Evolutionary conservation across 2,888 invertebrate genomes (phyloP).

Genomic region (Aspidiotus rigidus): DNA sequence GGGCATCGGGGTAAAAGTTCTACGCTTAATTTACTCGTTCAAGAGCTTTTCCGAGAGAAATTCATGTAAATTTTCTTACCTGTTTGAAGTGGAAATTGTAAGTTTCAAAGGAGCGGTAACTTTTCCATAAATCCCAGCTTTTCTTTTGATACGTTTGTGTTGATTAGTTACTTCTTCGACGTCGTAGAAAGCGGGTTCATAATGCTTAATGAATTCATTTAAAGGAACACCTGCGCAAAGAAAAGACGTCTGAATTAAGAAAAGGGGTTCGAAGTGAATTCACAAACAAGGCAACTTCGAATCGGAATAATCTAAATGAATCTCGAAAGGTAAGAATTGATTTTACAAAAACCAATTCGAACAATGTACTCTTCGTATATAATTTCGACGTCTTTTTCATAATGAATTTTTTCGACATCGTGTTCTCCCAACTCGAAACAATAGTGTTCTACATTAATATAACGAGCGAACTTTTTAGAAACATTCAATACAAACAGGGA

Average conservation of each 20-base stretch:
- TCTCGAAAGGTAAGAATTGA: no score
- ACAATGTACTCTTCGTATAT: no score
- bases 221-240: slow-evolving; percentile 53
- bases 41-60: no score
- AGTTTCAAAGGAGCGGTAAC: slow-evolving; percentile 24
- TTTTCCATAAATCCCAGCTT: slow-evolving; percentile 36
- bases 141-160: slow-evolving; percentile 45
- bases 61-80: slow-evolving; percentile 40
- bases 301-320: neutral
- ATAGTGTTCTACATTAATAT: no score
- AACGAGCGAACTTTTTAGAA: no score
- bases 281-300: slow-evolving; percentile 1
- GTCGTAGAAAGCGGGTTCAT: slow-evolving; percentile 69
- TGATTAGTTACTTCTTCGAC: slow-evolving; percentile 45
- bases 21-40: no score
- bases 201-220: slow-evolving; percentile 69
- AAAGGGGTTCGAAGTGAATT: neutral
- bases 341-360: no score
- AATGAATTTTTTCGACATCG: no score
- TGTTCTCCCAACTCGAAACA: no score
- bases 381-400: no score
- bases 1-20: no score
- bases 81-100: slow-evolving; percentile 39
- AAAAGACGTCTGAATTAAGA: neutral
- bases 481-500: no score